Evolutionary conservation across 2,888 invertebrate genomes (phyloP).

Genomic region (Mesorhabditis sp.): DNA sequence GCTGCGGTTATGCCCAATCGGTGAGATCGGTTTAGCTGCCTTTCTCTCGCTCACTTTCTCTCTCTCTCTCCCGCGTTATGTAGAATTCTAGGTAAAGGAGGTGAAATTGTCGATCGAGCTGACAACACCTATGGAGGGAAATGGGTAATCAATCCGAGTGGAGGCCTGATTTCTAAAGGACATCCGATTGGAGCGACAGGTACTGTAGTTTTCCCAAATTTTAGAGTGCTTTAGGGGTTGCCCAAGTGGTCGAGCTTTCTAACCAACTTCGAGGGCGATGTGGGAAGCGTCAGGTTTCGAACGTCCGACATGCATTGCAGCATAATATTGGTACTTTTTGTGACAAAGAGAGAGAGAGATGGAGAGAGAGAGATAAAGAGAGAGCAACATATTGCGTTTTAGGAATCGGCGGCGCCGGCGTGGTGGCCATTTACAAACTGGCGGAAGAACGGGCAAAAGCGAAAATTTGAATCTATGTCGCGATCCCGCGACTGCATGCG

Average conservation of each 20-base stretch:
- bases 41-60: background rate
- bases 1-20: conserved; percentile 75
- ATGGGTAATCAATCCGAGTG: conserved; percentile 96
- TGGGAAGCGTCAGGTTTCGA: conserved; percentile 74
- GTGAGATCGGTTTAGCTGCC: conserved; percentile 33
- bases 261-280: conserved; percentile 82
- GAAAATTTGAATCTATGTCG: too few species aligned
- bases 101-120: conserved; percentile 83
- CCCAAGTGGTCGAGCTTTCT: conserved; percentile 83
- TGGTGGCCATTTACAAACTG: too few species aligned
- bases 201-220: conserved; percentile 11
- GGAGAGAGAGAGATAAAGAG: too few species aligned
- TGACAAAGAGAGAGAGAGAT: too few species aligned
- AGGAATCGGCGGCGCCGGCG: too few species aligned
- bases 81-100: conserved; percentile 79
- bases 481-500: too few species aligned
- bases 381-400: too few species aligned
- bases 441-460: too few species aligned
- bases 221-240: conserved; percentile 61
- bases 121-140: conserved; percentile 96
- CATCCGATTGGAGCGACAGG: conserved; percentile 96
- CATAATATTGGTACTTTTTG: conserved; percentile 79
- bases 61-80: background rate
- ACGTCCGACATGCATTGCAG: conserved; percentile 72
- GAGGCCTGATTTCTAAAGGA: conserved; percentile 94